Percentiles rank a stretch among this genome's conserved stretches.
Evolutionary conservation across 1,140 invertebrate species (phyloP).

Genomic region (Polypedilum pembai): DNA sequence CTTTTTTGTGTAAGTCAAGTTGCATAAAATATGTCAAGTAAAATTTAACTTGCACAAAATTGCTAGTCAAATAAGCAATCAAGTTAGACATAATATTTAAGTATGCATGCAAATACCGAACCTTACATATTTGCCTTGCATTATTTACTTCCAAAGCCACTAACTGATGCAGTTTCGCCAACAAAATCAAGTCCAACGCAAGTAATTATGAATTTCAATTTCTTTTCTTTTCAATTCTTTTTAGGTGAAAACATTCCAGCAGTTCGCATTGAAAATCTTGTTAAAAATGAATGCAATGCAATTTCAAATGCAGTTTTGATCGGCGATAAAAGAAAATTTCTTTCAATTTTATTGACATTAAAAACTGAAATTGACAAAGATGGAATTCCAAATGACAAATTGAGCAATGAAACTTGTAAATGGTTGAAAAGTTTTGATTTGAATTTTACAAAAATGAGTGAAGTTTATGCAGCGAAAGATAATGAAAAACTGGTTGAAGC

Average conservation of each 20-base stretch:
- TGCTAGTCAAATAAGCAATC: too few species aligned
- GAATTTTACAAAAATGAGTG: slow-evolving; percentile 58
- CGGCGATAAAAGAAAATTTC: slow-evolving; percentile 79
- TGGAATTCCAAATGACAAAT: slow-evolving; percentile 60
- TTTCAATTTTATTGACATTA: slow-evolving; percentile 72
- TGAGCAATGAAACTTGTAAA: slow-evolving; percentile 55
- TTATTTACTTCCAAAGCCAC: too few species aligned
- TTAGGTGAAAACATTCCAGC: slow-evolving; percentile 85
- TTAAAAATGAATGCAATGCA: slow-evolving; percentile 65
- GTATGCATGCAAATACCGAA: too few species aligned
- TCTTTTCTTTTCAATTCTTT: too few species aligned
- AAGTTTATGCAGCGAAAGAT: slow-evolving; percentile 56
- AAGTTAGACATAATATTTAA: too few species aligned
- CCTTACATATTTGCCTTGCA: too few species aligned
- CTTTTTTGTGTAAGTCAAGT: too few species aligned
- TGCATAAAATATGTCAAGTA: too few species aligned
- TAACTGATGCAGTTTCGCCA: too few species aligned
- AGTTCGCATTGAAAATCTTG: slow-evolving; percentile 73
- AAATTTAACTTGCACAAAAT: too few species aligned
- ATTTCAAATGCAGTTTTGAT: slow-evolving; percentile 78
- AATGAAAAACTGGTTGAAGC: slow-evolving; percentile 54
- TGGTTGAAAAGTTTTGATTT: slow-evolving; percentile 69
- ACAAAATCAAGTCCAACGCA: too few species aligned
- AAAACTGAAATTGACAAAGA: slow-evolving; percentile 66
- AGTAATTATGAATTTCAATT: too few species aligned